Base-by-base conservation (phyloP, 2,113 vertebrate species). In the Dasyornis broadbenti region DNA sequence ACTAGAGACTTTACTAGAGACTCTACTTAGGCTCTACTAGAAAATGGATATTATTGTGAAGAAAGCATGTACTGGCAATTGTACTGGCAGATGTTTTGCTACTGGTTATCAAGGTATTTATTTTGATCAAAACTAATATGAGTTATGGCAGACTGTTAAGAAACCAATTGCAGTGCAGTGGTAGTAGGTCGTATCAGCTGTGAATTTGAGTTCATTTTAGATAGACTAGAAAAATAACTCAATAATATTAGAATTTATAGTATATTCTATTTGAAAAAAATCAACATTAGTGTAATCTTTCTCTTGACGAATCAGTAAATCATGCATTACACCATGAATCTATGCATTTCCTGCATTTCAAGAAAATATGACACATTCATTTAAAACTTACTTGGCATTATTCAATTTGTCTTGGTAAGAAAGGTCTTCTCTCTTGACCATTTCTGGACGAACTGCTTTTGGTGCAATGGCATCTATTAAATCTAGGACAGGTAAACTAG, bases 401-500 rank as follows among this genome's bases (percentile, higher is more conserved):
- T 98, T 98, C 95, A 99, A 56, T 84, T 98, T 98, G 89, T 99
- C 98, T 64, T 95, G 78, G 50, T 98, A 89, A 64, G 96, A 98
- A 82, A 98, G 66, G 60, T 98, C 90, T 63, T 94, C 98, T 95
- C 97, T 98, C 96, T 98, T 98, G 94, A 99, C 97, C 98, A 99
- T 98, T 96, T 99, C 98, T 93, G 97, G 97, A 95, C 98, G 98
- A 92, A 99, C 97, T 54, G 98, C 98, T 78, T 98, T 98, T 52
- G 99, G 98, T 94, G 98, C 98, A 80, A 99, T 99, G 86, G 97
- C 98, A 95, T 99, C 99, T 84, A 99, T 99, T 97, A 99, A 98
- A 96, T 99, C 99, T 66, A 99, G 98, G 82, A 99, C 99, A 63
- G 99, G 99, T 92, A 99, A 97, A 93, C 99, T 99, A 75, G 98